Base-by-base conservation (phyloP, 2,797 vertebrate genomes). In the Microctenopoma lineatum region DNA sequence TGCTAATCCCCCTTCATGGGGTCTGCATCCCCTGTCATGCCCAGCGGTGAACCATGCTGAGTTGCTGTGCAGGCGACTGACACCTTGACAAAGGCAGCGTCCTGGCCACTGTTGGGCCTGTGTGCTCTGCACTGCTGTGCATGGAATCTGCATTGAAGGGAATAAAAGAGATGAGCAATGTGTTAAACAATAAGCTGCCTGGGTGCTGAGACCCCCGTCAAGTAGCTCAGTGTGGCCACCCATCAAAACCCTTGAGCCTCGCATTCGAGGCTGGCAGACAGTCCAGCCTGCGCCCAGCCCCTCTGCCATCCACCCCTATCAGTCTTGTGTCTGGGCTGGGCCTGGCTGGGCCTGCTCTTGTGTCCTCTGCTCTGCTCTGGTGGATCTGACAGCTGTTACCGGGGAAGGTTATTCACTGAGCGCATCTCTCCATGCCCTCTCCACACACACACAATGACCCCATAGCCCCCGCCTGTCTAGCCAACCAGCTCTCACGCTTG, bases 1-100 rank as follows among this genome's bases (percentile, higher is more conserved):
- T 87, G 91, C 92, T 95, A 94, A 95, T 95, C 94, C 92, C 84
- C 80, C 93, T 92, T 94, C 91, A 94, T 91, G 94, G 92, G 91
- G 92, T 87, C 93, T 92, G 90, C 91, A 93, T 93, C 90, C 90
- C 90, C 93, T 91, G 93, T 93, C 93, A 92, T 76, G 87, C 84
- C 91, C 86, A 79, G 81, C 81, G 80, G 87, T 85, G 89, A 87
- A 85, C 90, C 91, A 91, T 89, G 92, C 92, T 93, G 93, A 89
- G 92, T 93, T 60, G 84, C 89, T 74, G 89, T 85, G 73, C 83
- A 87, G 80, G 84, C 71, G 71, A 85, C 81, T 94, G 93, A 95
- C 94, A 95, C 89, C 81, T 87, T 46, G 59, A 95, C 93, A 95
- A 95, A 92, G 87, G 85, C 86, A 14, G 90, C 84, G 80, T 90